Evolutionary conservation across 1,140 invertebrate species (phyloP).

Genomic region (Ruditapes philippinarum): DNA sequence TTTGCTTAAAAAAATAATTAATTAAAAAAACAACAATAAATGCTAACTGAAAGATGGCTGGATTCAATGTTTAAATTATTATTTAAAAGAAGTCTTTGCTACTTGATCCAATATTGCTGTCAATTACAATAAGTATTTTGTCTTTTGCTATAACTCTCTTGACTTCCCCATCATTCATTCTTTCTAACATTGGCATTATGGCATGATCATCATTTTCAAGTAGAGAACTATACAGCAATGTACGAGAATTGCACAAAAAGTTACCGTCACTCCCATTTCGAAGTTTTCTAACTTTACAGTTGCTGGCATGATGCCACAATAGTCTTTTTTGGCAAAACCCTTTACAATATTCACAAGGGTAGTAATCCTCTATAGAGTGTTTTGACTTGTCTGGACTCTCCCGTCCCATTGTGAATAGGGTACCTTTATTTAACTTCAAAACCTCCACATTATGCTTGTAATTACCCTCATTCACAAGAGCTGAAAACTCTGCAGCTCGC

Average conservation of each 20-base stretch:
- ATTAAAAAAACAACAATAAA: no score
- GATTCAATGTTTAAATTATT: no score
- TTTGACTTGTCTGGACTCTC: slow-evolving; percentile 5
- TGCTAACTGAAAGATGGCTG: no score
- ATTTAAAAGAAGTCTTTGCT: no score
- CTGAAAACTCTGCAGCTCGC: slow-evolving; percentile 35
- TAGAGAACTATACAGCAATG: neutral
- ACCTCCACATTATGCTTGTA: slow-evolving; percentile 64
- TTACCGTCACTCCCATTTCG: neutral
- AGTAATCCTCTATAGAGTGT: slow-evolving; percentile 35
- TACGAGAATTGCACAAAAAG: neutral
- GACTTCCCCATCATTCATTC: slow-evolving; percentile 38
- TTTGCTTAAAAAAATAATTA: no score
- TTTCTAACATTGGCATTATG: slow-evolving; percentile 14
- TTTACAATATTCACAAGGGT: slow-evolving; percentile 62
- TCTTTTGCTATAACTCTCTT: slow-evolving; percentile 27
- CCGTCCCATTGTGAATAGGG: slow-evolving; percentile 51
- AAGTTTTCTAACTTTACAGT: slow-evolving; percentile 19
- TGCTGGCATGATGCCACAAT: slow-evolving; percentile 46
- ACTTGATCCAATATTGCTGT: no score
- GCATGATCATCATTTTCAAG: neutral
- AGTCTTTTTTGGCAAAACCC: slow-evolving; percentile 41
- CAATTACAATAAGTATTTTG: no score
- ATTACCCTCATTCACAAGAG: slow-evolving; percentile 53
- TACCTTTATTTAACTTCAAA: slow-evolving; percentile 45